These are phyloP conservation scores for Eupeodes latifasciatus DNA, from an alignment of 2,888 invertebrate species.

Conservation along the genomic window DNA sequence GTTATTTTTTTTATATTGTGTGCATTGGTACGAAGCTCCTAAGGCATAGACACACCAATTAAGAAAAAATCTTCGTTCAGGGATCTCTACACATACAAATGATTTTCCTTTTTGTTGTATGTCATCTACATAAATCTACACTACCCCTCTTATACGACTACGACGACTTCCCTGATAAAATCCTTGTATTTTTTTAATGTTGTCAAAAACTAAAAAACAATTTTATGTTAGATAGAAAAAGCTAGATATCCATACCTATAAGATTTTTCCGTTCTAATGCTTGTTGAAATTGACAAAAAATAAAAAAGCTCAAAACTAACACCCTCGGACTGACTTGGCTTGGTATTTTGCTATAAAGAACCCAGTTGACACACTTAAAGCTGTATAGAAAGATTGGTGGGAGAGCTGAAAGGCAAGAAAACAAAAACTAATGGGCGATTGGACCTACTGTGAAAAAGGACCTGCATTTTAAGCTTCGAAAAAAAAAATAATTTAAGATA, in stretches of 20 bases:
- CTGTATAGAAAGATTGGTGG: too few species aligned
- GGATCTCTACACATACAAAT: not conserved
- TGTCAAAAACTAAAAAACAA: constrained; percentile 2
- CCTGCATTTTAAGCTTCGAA: not conserved
- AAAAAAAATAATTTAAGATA: constrained; percentile 30
- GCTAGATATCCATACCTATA: constrained; percentile 4
- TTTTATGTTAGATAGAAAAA: constrained; percentile 7
- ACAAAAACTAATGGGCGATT: constrained; percentile 8
- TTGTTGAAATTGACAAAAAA: constrained; percentile 7
- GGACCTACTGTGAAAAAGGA: not conserved
- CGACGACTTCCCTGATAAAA: constrained; percentile 3
- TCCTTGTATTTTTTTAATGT: not conserved
- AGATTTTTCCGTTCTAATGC: constrained; percentile 12
- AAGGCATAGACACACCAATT: constrained; percentile 42
- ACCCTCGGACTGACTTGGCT: constrained; percentile 11
- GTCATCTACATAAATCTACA: not conserved
- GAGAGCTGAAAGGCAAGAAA: not conserved
- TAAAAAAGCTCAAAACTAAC: constrained; percentile 2
- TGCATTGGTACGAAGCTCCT: constrained; percentile 15
- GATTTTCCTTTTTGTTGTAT: not conserved
- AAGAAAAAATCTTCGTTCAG: constrained; percentile 23
- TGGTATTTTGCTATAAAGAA: not conserved
- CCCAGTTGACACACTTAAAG: constrained; percentile 10
- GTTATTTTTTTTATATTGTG: not conserved
- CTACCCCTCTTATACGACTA: not conserved